Evolutionary conservation across 2,888 invertebrate species (phyloP), one percentile per base, ranked within the genome.

Genomic region (Ptychoptera albimana): DNA sequence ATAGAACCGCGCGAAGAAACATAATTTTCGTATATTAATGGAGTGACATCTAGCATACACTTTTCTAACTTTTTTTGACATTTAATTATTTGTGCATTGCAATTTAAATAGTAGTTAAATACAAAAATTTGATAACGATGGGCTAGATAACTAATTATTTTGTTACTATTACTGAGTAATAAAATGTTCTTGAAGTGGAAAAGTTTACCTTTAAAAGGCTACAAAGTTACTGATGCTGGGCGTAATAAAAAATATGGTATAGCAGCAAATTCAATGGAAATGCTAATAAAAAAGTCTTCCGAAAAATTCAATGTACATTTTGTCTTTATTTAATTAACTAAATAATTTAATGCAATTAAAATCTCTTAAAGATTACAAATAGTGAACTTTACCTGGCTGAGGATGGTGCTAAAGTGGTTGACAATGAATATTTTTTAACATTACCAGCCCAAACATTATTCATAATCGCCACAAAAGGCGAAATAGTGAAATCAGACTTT

Each of bases 401-500:
- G 51, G 82, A 84, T 62, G 83, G 83, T 42, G 79, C 80, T 30
- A 68, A 73, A 52, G 74, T 84, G 13, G 75, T 77, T 38, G 82
- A 79, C 53, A 81, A 87, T 52, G 82, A 82, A 31, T 88, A 86
- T 59, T 77, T 87, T 54, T 64, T 69, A 49, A 82, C 81, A 1
- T 57, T 88, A 44, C 77, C 81, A 41, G 65, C 82, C 0, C 87
- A 88, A 60, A 83, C 82, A 1, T 68, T 84, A 12, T 71, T 88
- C 46, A 75, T 86, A 46, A 60, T 73, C 38, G 65, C 66, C 44
- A 59, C 55, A 1, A 58, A 60, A 2, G 64, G 69, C 50, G 71
- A 73, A 52, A 64, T 68, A 55, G 73, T 75, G 63, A 69, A 73
- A 60, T 74, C 72, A 60, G 75, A 75, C 74, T 41, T 23, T 23